Evolutionary conservation across 2,113 vertebrate species (phyloP), one percentile per base, ranked within the genome.

Genomic region (Tylochromis polylepis): DNA sequence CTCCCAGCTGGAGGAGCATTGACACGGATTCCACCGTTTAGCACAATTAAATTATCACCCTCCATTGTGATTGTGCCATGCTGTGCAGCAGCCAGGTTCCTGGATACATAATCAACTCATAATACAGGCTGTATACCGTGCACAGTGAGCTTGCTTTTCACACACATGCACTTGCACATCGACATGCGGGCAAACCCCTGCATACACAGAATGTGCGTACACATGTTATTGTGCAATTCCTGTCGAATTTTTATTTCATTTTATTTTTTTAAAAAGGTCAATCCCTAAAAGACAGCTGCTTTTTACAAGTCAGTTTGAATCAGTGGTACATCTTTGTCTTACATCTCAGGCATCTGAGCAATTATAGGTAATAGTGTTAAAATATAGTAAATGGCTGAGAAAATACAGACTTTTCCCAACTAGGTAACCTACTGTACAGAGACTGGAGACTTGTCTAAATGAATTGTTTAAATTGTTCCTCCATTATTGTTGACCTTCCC

Each of bases 11-110:
- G 96, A 96, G 97, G 96, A 97, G 97, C 96, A 97, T 96, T 97
- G 97, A 93, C 93, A 93, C 91, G 83, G 96, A 97, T 97, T 97
- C 97, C 96, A 93, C 95, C 97, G 96, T 96, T 97, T 97, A 98
- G 97, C 96, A 98, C 97, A 97, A 98, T 98, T 97, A 97, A 98
- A 97, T 98, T 97, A 97, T 97, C 97, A 97, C 97, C 97, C 97
- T 97, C 95, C 91, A 97, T 97, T 97, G 97, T 98, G 97, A 97
- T 96, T 97, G 97, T 90, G 94, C 90, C 96, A 95, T 94, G 96
- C 95, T 96, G 95, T 95, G 96, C 95, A 96, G 96, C 96, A 96
- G 92, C 95, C 96, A 96, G 95, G 94, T 96, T 96, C 96, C 96
- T 95, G 91, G 92, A 96, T 93, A 93, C 91, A 92, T 93, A 94